Evolutionary conservation across 2,113 vertebrate species (phyloP), one percentile per base, ranked within the genome.

Genomic region (Periophthalmodon schlosseri): DNA sequence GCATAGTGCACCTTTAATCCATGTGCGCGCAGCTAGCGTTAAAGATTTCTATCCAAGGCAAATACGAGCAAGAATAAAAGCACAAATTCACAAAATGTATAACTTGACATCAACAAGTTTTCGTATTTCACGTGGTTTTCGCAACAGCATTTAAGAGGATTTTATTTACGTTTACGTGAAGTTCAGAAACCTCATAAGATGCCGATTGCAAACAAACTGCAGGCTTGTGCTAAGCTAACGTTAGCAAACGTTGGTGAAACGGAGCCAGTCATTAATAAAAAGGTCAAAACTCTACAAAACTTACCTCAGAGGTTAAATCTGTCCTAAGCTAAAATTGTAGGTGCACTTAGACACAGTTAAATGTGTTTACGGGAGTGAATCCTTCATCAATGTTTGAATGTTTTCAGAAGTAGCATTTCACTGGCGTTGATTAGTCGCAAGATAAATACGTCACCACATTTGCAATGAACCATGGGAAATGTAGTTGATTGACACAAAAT

Each of bases 381-480:
- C 5, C 0, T 68, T 54, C 7, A 4, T 5, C 7, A 21, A 14
- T 14, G 70, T 28, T 23, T 60, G 57, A 60, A 60, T 28, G 57
- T 70, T 81, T 63, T 24, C 1, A 18, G 60, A 7, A 46, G 12
- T 20, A 39, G 10, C 2, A 2, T 3, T 1, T 11, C 0, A 2
- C 23, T 21, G 6, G 5, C 0, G 2, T 2, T 57, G 0, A 34
- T 23, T 54, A 3, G 93, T 90, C 92, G 93, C 92, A 66, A 28
- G 23, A 10, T 88, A 79, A 81, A 81, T 77, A 79, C 93, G 86
- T 75, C 20, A 13, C 3, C 1, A 0, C 2, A 2, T 0, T 11
- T 20, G 69, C 74, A 81, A 2, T 16, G 88, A 5, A 11, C 82
- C 76, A 28, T 88, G 91, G 89, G 87, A 85, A 84, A 82, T 78